phyloP scores from a whole-genome alignment of 2,888 invertebrate species.

The Drosophila anceps region DNA sequence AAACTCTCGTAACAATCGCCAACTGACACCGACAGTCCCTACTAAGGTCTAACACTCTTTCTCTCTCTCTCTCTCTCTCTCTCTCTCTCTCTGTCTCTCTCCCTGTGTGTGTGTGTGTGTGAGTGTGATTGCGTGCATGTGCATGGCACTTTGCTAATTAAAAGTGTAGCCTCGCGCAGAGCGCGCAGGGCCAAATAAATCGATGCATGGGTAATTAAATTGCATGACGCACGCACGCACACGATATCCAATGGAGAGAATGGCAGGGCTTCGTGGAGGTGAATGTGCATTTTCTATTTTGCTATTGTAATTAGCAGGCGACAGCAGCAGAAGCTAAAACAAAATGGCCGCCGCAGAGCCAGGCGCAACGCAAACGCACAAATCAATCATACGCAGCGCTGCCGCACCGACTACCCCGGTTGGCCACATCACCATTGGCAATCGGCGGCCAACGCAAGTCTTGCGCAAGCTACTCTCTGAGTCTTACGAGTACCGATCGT shows the following conservation, averaged over 20 bases:
- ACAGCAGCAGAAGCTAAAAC: slow-evolving; percentile 56
- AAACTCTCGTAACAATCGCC: slow-evolving; percentile 67
- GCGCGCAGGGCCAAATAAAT: slow-evolving; percentile 70
- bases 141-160: slow-evolving; percentile 79
- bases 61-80: neutral
- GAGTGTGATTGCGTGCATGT: slow-evolving; percentile 60
- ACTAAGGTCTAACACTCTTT: neutral
- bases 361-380: slow-evolving; percentile 37
- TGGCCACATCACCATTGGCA: neutral
- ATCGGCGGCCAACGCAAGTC: neutral
- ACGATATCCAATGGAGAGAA: slow-evolving; percentile 36
- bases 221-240: slow-evolving; percentile 69
- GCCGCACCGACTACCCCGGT: neutral
- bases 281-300: slow-evolving; percentile 52
- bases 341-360: slow-evolving; percentile 60
- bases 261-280: neutral
- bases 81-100: neutral
- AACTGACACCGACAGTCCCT: slow-evolving; percentile 64
- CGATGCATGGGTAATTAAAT: slow-evolving; percentile 80
- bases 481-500: slow-evolving; percentile 9
- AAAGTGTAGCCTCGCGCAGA: slow-evolving; percentile 71
- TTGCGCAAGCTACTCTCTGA: neutral
- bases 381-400: slow-evolving; percentile 66
- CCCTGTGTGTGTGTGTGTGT: slow-evolving; percentile 2
- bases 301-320: slow-evolving; percentile 71